A percentile compares a stretch with the other conserved stretches of the same genome.
Conservation (phyloP, 2,113 vertebrate genomes). For the Maccullochella peelii region DNA sequence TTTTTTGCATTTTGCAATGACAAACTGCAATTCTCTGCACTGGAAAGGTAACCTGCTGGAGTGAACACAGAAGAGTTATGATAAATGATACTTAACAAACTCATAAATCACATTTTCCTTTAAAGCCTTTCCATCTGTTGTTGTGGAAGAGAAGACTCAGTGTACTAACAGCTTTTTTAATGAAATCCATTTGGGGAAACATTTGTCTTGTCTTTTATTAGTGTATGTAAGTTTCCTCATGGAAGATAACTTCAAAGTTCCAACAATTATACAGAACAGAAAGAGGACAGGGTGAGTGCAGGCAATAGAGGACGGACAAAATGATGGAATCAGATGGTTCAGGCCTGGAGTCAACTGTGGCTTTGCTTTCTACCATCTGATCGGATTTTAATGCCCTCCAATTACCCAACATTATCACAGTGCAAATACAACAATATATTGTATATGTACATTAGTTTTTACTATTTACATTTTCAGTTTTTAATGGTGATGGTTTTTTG, state of each 20-base stretch:
- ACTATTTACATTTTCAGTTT: background rate
- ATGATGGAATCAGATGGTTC: background rate
- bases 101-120: slow-evolving; percentile 2
- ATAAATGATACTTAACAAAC: slow-evolving; percentile 9
- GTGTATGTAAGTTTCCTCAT: background rate
- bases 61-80: background rate
- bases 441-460: background rate
- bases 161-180: background rate
- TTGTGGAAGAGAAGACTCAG: background rate
- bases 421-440: background rate
- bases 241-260: background rate
- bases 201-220: slow-evolving; percentile 7
- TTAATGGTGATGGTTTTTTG: background rate
- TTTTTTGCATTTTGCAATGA: slow-evolving; percentile 1
- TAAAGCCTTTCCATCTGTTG: slow-evolving; percentile 17
- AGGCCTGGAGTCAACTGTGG: background rate
- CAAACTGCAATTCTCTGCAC: background rate
- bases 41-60: background rate
- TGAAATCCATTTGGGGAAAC: background rate
- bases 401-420: background rate
- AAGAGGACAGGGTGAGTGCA: background rate
- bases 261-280: background rate
- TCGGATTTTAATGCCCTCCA: background rate
- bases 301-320: background rate
- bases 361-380: background rate